Base-by-base conservation (phyloP, 2,113 vertebrate species). In the Elachura formosa region DNA sequence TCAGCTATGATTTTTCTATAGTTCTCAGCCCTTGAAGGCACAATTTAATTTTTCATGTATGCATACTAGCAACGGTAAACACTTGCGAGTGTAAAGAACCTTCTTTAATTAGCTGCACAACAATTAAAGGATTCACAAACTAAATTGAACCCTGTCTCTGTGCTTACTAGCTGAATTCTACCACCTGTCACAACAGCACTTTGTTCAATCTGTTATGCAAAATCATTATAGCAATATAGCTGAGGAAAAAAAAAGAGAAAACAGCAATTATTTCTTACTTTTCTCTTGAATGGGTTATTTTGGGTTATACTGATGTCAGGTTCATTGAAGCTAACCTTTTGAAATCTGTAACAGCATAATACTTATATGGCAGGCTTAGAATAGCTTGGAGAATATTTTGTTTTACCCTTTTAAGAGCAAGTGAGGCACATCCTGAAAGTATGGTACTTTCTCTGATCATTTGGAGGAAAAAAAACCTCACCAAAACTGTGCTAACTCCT, bases 91-190 rank as follows among this genome's bases (percentile, higher is more conserved):
- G 98, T 98, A 99, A 98, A 98, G 98, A 98, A 98, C 98, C 98
- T 98, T 98, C 98, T 99, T 99, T 99, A 99, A 99, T 99, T 99
- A 99, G 98, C 99, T 98, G 98, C 98, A 99, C 98, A 99, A 99
- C 99, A 99, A 99, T 99, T 99, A 99, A 99, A 99, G 99, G 99
- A 99, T 99, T 99, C 99, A 99, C 98, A 99, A 99, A 98, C 99
- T 99, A 99, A 99, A 99, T 99, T 99, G 99, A 99, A 99, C 99
- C 99, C 99, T 99, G 98, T 99, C 99, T 99, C 98, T 98, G 98
- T 98, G 98, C 98, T 99, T 99, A 99, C 98, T 98, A 98, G 99
- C 98, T 98, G 98, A 99, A 99, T 99, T 99, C 98, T 98, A 98
- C 98, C 99, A 99, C 99, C 99, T 99, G 99, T 99, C 99, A 99